Percentiles rank a stretch among this genome's conserved stretches.
Conservation (phyloP, 2,797 vertebrate species). For the Labeo calbasu region DNA sequence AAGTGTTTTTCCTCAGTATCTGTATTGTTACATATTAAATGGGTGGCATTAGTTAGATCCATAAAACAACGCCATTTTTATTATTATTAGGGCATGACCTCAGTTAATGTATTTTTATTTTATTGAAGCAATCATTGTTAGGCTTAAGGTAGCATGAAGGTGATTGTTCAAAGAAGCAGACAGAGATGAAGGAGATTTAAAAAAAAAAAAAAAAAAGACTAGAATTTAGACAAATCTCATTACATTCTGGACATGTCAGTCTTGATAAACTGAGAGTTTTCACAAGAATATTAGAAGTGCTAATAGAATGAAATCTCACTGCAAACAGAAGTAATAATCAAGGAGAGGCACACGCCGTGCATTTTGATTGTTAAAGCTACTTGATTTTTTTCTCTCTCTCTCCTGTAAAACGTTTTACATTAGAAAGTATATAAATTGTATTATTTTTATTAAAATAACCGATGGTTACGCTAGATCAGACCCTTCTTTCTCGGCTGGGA, state of each 20-base stretch:
- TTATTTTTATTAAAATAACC: too few species aligned
- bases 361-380: slow-evolving; percentile 22
- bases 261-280: slow-evolving; percentile 37
- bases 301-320: slow-evolving; percentile 29
- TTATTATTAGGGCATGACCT: slow-evolving; percentile 34
- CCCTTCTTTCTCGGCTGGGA: too few species aligned
- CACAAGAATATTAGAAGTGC: slow-evolving; percentile 42
- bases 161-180: slow-evolving; percentile 43
- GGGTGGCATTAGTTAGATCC: not conserved
- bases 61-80: not conserved
- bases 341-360: not conserved
- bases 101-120: slow-evolving; percentile 50
- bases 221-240: slow-evolving; percentile 12
- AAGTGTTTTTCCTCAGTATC: not conserved
- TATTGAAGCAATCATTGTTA: slow-evolving; percentile 53
- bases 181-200: slow-evolving; percentile 1
- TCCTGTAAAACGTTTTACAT: too few species aligned
- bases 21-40: not conserved
- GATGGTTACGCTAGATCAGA: too few species aligned
- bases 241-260: slow-evolving; percentile 36
- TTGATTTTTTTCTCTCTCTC: not conserved
- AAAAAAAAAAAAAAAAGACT: slow-evolving; percentile 2
- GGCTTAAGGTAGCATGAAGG: slow-evolving; percentile 58
- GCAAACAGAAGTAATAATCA: slow-evolving; percentile 32
- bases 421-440: too few species aligned